A percentile compares a stretch with the other conserved stretches of the same genome.
Evolutionary conservation across 2,888 invertebrate genomes (phyloP).

Genomic region (Maniola hyperantus): DNA sequence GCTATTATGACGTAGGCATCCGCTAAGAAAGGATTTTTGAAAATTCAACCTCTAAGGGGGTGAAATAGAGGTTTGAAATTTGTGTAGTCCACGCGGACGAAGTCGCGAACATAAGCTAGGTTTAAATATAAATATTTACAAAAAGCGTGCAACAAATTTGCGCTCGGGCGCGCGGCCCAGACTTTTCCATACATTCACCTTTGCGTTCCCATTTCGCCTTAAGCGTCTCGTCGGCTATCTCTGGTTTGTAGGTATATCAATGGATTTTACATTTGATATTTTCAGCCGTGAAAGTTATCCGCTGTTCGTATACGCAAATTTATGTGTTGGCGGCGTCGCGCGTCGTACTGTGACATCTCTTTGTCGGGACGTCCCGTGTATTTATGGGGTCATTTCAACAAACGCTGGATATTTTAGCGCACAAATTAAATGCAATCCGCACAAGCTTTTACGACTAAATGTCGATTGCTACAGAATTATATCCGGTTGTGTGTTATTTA

Average conservation of each 20-base stretch:
- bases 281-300: constrained; percentile 67
- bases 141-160: too few relatives aligned
- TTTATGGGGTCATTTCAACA: constrained; percentile 74
- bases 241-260: neutral
- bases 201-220: too few relatives aligned
- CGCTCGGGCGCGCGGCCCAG: too few relatives aligned
- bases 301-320: constrained; percentile 54
- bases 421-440: constrained; percentile 52
- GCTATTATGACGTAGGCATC: too few relatives aligned
- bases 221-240: neutral
- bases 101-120: too few relatives aligned
- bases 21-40: too few relatives aligned
- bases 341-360: constrained; percentile 61
- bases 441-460: constrained; percentile 28
- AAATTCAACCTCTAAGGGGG: too few relatives aligned
- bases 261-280: constrained; percentile 71
- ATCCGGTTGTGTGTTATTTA: constrained; percentile 16
- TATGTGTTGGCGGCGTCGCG: constrained; percentile 59
- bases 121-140: too few relatives aligned
- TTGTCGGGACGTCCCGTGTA: constrained; percentile 71
- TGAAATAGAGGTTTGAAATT: too few relatives aligned
- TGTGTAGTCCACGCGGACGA: too few relatives aligned
- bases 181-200: too few relatives aligned
- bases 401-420: constrained; percentile 64
- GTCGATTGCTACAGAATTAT: constrained; percentile 34